Conservation (phyloP, 2,888 invertebrate genomes). For the Melanargia galathea region DNA sequence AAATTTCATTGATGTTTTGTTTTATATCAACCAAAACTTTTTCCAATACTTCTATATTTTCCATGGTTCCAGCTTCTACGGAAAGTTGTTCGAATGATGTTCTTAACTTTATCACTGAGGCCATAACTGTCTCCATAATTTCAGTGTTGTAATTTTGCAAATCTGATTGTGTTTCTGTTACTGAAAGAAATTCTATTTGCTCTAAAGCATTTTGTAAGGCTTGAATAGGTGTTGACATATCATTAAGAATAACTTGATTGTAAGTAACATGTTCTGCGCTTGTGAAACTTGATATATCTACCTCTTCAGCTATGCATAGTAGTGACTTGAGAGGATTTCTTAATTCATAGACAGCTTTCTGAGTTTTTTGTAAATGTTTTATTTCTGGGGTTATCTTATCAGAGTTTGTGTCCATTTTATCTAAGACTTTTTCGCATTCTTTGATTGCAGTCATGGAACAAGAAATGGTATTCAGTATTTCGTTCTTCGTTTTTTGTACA, state of each 20-base stretch:
- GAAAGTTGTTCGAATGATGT: slow-evolving; percentile 80
- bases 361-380: slow-evolving; percentile 68
- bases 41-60: slow-evolving; percentile 58
- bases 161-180: slow-evolving; percentile 73
- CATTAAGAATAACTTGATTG: slow-evolving; percentile 66
- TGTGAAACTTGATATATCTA: slow-evolving; percentile 49
- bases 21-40: slow-evolving; percentile 59
- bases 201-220: slow-evolving; percentile 75
- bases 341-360: slow-evolving; percentile 69
- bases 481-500: slow-evolving; percentile 70
- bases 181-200: slow-evolving; percentile 75
- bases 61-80: slow-evolving; percentile 52
- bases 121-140: slow-evolving; percentile 84
- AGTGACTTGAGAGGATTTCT: slow-evolving; percentile 65
- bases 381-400: slow-evolving; percentile 59
- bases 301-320: slow-evolving; percentile 61
- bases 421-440: slow-evolving; percentile 64
- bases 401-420: slow-evolving; percentile 61
- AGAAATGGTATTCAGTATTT: slow-evolving; percentile 76
- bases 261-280: slow-evolving; percentile 53
- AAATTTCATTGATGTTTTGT: slow-evolving; percentile 63
- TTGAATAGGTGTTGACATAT: slow-evolving; percentile 76
- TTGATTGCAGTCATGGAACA: slow-evolving; percentile 77
- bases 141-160: slow-evolving; percentile 79
- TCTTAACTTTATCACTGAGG: slow-evolving; percentile 84